phyloP scores from a whole-genome alignment of 1,140 invertebrate genomes.

The Antheraea mylitta region DNA sequence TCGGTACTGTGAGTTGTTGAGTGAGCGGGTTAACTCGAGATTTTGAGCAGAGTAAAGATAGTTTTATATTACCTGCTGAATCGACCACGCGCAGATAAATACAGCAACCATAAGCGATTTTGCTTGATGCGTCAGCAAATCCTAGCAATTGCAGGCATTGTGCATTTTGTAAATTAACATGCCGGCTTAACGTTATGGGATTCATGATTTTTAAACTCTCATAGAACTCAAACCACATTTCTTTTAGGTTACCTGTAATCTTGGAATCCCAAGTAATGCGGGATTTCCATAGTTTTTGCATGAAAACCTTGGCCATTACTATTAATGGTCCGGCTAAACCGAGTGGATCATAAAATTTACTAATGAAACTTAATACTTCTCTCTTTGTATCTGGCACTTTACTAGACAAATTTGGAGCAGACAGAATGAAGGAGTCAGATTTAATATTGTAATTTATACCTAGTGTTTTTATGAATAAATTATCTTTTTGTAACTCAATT shows the following conservation, averaged over 20 bases:
- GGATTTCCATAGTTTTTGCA: conserved; percentile 13
- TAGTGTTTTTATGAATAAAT: conserved; percentile 8
- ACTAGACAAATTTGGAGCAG: neutral
- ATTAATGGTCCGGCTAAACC: conserved; percentile 19
- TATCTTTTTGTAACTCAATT: too few species aligned
- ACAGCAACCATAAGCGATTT: conserved; percentile 4
- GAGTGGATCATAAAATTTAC: conserved; percentile 23
- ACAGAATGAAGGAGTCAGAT: conserved; percentile 5
- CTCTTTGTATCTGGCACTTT: conserved; percentile 19
- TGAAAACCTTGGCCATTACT: conserved; percentile 14
- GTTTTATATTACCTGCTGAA: neutral
- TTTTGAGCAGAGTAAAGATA: conserved; percentile 22
- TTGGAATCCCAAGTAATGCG: conserved; percentile 3
- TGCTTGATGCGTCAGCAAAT: neutral
- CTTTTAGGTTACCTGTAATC: neutral
- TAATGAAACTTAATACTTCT: conserved; percentile 22
- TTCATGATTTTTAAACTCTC: neutral
- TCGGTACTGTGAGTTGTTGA: conserved; percentile 20
- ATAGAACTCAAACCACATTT: neutral
- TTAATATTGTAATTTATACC: conserved; percentile 13
- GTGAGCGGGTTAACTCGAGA: conserved; percentile 18
- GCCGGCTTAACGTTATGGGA: neutral
- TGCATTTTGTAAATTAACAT: neutral
- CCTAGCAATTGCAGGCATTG: neutral
- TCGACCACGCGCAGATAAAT: neutral